A percentile compares a stretch with the other conserved stretches of the same genome.
Evolutionary conservation across 1,140 invertebrate species (phyloP).

Genomic region (Caenorhabditis inopinata): DNA sequence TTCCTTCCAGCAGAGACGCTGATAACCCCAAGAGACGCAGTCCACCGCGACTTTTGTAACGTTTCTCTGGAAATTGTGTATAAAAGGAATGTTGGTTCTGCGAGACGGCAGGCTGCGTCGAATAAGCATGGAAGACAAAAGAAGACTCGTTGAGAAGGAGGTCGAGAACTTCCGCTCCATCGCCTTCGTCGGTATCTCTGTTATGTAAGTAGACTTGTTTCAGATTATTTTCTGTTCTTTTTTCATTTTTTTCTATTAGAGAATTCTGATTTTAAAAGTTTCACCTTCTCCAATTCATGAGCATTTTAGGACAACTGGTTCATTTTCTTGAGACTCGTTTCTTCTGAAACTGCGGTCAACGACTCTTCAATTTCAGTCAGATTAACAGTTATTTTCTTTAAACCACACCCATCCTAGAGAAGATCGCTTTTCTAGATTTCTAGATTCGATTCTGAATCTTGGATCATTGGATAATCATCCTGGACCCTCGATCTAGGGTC

Average conservation of each 20-base stretch:
- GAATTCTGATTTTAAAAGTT: not conserved
- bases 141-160: slow-evolving; percentile 39
- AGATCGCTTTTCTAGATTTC: too few relatives aligned
- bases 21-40: not conserved
- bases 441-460: too few relatives aligned
- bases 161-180: slow-evolving; percentile 50
- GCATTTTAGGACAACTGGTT: too few relatives aligned
- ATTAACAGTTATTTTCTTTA: too few relatives aligned
- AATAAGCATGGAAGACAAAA: slow-evolving; percentile 23
- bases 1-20: not conserved
- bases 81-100: not conserved
- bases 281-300: too few relatives aligned
- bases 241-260: not conserved
- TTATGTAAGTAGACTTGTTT: slow-evolving; percentile 35
- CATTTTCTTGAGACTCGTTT: too few relatives aligned
- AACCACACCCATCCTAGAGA: too few relatives aligned
- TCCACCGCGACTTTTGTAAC: not conserved
- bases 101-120: not conserved
- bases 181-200: slow-evolving; percentile 54
- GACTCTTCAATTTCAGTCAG: too few relatives aligned
- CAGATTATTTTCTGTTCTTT: not conserved
- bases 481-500: too few relatives aligned
- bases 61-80: slow-evolving; percentile 15
- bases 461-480: too few relatives aligned
- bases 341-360: too few relatives aligned